Conservation (phyloP, 2,888 invertebrate species). For the Spialia ferax region DNA sequence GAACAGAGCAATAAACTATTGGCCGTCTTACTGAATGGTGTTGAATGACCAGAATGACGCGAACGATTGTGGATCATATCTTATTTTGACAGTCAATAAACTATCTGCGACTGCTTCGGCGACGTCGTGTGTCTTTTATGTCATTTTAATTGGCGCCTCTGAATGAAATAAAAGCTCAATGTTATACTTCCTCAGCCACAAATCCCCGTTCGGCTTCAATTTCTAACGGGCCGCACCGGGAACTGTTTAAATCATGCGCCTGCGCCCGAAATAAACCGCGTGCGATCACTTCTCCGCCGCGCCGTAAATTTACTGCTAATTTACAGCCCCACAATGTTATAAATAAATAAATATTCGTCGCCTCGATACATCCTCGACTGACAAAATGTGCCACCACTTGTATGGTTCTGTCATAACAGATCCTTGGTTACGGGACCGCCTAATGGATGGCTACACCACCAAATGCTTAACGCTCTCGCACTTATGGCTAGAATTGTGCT, state of each 20-base stretch:
- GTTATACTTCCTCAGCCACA: slow-evolving; percentile 58
- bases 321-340: slow-evolving; percentile 83
- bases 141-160: slow-evolving; percentile 60
- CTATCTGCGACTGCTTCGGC: neutral
- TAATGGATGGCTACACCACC: slow-evolving; percentile 62
- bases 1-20: slow-evolving; percentile 8
- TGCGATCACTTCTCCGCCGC: slow-evolving; percentile 74
- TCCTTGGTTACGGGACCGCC: slow-evolving; percentile 61
- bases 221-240: slow-evolving; percentile 61
- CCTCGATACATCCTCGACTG: slow-evolving; percentile 68
- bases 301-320: slow-evolving; percentile 85
- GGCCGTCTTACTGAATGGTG: slow-evolving; percentile 15
- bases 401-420: slow-evolving; percentile 80
- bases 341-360: slow-evolving; percentile 84
- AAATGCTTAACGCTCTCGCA: slow-evolving; percentile 21
- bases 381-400: slow-evolving; percentile 78
- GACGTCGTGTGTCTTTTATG: slow-evolving; percentile 27
- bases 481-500: slow-evolving; percentile 30
- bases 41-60: slow-evolving; percentile 5
- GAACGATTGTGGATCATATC: slow-evolving; percentile 8
- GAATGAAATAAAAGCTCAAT: slow-evolving; percentile 53
- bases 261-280: slow-evolving; percentile 78
- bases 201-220: slow-evolving; percentile 66
- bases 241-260: slow-evolving; percentile 80
- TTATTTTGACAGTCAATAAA: slow-evolving; percentile 22